These are phyloP conservation scores for Cryptomyrus ogoouensis DNA, from an alignment of 2,113 vertebrate species.

Conservation along the genomic window DNA sequence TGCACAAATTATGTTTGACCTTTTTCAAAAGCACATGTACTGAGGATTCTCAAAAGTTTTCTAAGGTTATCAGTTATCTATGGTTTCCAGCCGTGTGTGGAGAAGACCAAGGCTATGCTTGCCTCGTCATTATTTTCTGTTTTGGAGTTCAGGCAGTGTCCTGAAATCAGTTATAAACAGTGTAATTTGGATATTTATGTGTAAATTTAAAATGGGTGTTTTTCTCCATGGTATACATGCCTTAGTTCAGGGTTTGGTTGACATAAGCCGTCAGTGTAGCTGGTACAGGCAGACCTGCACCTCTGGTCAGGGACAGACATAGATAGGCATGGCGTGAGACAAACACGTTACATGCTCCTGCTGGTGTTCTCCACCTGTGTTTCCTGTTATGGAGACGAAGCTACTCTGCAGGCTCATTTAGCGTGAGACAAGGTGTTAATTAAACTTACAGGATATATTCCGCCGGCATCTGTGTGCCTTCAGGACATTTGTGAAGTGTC, in stretches of 20 bases:
- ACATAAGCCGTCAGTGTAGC: neutral
- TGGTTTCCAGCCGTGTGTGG: neutral
- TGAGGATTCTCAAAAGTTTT: neutral
- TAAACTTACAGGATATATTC: constrained; percentile 64
- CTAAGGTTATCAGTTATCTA: no score
- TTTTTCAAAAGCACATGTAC: constrained; percentile 18
- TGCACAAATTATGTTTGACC: constrained; percentile 42
- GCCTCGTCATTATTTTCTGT: neutral
- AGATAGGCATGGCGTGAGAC: neutral
- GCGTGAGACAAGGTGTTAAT: constrained; percentile 88
- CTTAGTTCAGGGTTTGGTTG: neutral
- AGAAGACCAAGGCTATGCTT: neutral
- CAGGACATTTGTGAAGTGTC: neutral
- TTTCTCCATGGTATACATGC: neutral
- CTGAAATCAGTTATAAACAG: neutral
- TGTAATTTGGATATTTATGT: neutral
- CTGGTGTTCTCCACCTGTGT: neutral
- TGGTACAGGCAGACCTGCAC: neutral
- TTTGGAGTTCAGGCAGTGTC: neutral
- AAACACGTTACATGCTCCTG: neutral
- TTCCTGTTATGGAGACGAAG: constrained; percentile 68
- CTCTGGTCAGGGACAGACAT: neutral
- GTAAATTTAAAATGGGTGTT: neutral
- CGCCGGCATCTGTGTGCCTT: constrained; percentile 21
- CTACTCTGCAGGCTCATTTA: constrained; percentile 70